Evolutionary conservation across 2,888 invertebrate genomes (phyloP).

Genomic region (Lottia gigantea): DNA sequence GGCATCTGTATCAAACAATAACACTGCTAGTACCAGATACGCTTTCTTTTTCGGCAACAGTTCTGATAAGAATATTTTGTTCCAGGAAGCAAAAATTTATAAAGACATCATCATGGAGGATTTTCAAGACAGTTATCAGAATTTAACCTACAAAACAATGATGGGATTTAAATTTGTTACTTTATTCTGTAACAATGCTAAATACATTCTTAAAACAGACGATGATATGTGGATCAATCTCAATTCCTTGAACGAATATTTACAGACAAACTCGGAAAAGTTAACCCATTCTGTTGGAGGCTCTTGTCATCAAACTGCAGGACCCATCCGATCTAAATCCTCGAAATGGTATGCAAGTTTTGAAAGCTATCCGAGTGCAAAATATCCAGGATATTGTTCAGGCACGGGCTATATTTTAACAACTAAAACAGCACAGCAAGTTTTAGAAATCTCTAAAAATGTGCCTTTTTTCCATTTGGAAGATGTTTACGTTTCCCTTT

Average conservation of each 20-base stretch:
- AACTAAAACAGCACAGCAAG: conserved; percentile 36
- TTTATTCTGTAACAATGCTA: too few species aligned
- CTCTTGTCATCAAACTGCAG: conserved; percentile 25
- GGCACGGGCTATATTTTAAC: conserved; percentile 53
- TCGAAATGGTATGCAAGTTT: conserved; percentile 55
- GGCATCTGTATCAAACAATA: conserved; percentile 27
- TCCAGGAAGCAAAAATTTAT: too few species aligned
- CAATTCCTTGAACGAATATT: conserved; percentile 18
- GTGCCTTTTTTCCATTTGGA: conserved; percentile 54
- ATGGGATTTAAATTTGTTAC: too few species aligned
- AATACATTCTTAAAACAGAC: conserved; percentile 48
- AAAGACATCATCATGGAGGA: too few species aligned
- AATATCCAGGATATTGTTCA: conserved; percentile 55
- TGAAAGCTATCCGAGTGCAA: conserved; percentile 38
- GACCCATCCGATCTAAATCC: conserved; percentile 37
- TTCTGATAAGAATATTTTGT: too few species aligned
- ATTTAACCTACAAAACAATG: too few species aligned
- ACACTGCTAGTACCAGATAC: too few species aligned
- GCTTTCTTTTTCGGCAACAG: too few species aligned
- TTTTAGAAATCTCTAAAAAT: conserved; percentile 41
- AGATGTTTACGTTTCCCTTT: too few species aligned
- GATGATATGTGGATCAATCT: conserved; percentile 53
- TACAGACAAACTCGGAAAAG: neutral
- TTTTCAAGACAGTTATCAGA: too few species aligned
- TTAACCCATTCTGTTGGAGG: conserved; percentile 40